Percentiles rank a stretch among this genome's conserved stretches.
Evolutionary conservation across 2,888 invertebrate genomes (phyloP).

Genomic region (Dusona sp.): DNA sequence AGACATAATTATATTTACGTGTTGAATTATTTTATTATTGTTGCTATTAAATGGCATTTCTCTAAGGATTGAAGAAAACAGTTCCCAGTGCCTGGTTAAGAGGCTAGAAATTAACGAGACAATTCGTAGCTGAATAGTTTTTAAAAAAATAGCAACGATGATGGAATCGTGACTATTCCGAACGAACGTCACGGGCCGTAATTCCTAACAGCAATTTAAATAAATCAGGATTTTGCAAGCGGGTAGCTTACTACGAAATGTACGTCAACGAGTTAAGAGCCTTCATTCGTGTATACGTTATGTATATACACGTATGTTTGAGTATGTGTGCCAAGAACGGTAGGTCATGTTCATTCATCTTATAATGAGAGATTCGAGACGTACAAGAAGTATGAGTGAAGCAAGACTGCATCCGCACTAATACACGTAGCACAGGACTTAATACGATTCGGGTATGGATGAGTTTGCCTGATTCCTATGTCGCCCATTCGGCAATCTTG

Average conservation of each 20-base stretch:
- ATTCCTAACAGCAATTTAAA: constrained; percentile 46
- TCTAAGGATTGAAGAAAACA: not conserved
- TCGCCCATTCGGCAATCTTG: constrained; percentile 49
- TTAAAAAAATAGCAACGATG: constrained; percentile 8
- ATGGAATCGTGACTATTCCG: not conserved
- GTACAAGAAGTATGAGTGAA: constrained; percentile 46
- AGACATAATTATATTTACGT: constrained; percentile 38
- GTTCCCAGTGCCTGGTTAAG: not conserved
- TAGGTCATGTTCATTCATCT: constrained; percentile 54
- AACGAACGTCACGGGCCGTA: constrained; percentile 15
- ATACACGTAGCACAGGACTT: constrained; percentile 16
- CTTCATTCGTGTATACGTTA: constrained; percentile 15
- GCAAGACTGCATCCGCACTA: constrained; percentile 46
- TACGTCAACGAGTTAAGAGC: constrained; percentile 36
- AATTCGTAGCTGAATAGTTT: constrained; percentile 11
- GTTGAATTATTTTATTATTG: not conserved
- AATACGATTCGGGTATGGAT: constrained; percentile 52
- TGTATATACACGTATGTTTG: constrained; percentile 11
- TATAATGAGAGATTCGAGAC: constrained; percentile 60
- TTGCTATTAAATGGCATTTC: constrained; percentile 1
- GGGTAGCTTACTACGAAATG: constrained; percentile 15
- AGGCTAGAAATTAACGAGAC: constrained; percentile 1
- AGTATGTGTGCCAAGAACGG: constrained; percentile 3
- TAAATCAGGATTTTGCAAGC: constrained; percentile 45
- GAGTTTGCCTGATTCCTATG: constrained; percentile 31